These are phyloP conservation scores for Barbus barbus DNA, from an alignment of 2,113 vertebrate genomes.

Conservation along the genomic window DNA sequence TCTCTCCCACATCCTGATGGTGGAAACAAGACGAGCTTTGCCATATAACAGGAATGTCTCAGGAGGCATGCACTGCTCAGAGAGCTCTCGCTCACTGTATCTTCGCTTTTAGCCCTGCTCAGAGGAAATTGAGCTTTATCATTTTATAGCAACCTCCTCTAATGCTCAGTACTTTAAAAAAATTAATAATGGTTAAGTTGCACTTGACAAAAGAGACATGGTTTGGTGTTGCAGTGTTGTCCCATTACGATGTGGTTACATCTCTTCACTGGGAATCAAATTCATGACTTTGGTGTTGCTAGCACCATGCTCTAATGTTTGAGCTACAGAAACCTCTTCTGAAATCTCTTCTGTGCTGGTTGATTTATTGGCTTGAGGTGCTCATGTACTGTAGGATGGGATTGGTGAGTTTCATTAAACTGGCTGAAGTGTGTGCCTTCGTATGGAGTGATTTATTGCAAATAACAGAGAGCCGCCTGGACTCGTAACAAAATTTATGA, in stretches of 20 bases:
- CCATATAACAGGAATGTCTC: slow-evolving; percentile 58
- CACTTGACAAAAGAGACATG: slow-evolving; percentile 13
- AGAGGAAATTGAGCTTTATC: slow-evolving; percentile 25
- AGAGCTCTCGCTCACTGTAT: neutral
- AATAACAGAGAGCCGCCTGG: slow-evolving; percentile 41
- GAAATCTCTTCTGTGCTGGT: neutral
- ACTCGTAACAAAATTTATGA: slow-evolving; percentile 63
- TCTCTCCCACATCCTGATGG: slow-evolving; percentile 53
- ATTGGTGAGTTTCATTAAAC: slow-evolving; percentile 69
- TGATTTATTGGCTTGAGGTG: slow-evolving; percentile 64
- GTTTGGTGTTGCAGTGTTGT: neutral
- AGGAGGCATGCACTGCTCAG: slow-evolving; percentile 27
- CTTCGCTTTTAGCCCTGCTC: slow-evolving; percentile 24
- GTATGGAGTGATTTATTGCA: slow-evolving; percentile 66
- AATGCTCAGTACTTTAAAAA: neutral
- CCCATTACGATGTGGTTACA: too few species aligned
- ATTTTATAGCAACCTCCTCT: neutral
- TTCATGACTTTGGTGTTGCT: neutral
- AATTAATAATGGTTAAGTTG: slow-evolving; percentile 36
- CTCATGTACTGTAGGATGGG: slow-evolving; percentile 53
- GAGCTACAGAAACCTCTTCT: neutral
- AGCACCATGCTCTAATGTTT: neutral
- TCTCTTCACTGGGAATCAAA: neutral
- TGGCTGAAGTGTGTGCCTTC: slow-evolving; percentile 61
- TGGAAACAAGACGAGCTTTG: slow-evolving; percentile 50